Percentiles rank a stretch among this genome's conserved stretches.
These are phyloP conservation scores for Bellardia pandia DNA, from an alignment of 2,888 invertebrate genomes.

Conservation along the genomic window DNA sequence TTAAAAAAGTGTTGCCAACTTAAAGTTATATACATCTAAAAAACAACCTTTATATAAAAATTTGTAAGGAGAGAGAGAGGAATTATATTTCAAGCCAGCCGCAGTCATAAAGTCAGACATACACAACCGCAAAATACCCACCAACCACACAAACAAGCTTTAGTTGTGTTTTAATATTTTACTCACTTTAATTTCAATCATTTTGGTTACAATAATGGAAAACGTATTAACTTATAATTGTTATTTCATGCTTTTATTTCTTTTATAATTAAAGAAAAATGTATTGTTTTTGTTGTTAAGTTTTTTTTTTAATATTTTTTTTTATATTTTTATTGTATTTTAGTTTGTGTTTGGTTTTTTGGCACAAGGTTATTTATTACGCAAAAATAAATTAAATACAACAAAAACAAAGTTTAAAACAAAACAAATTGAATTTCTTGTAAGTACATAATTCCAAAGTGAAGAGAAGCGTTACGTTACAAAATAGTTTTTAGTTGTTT, in stretches of 20 bases:
- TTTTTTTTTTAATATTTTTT: conserved; percentile 21
- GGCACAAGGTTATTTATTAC: conserved; percentile 70
- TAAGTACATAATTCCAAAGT: conserved; percentile 60
- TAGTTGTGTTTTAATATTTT: conserved; percentile 14
- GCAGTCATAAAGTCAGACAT: conserved; percentile 31
- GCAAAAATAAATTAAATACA: conserved; percentile 59
- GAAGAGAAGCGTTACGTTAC: conserved; percentile 22
- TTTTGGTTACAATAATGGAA: conserved; percentile 47
- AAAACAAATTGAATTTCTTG: conserved; percentile 53
- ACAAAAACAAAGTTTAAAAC: conserved; percentile 25
- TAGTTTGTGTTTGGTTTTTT: conserved; percentile 60
- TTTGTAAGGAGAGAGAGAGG: no score
- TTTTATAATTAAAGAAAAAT: conserved; percentile 19
- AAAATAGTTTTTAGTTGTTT: not conserved
- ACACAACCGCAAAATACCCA: conserved; percentile 13
- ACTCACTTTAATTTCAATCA: not conserved
- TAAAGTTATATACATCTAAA: no score
- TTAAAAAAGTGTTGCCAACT: no score
- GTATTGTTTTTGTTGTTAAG: conserved; percentile 37
- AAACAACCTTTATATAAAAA: no score
- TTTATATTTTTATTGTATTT: conserved; percentile 41
- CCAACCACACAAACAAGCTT: conserved; percentile 23
- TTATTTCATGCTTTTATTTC: conserved; percentile 45
- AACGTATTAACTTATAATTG: conserved; percentile 60
- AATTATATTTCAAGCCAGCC: not conserved